These are phyloP conservation scores for Archips crataeganus DNA, from an alignment of 2,888 invertebrate species.

Conservation along the genomic window DNA sequence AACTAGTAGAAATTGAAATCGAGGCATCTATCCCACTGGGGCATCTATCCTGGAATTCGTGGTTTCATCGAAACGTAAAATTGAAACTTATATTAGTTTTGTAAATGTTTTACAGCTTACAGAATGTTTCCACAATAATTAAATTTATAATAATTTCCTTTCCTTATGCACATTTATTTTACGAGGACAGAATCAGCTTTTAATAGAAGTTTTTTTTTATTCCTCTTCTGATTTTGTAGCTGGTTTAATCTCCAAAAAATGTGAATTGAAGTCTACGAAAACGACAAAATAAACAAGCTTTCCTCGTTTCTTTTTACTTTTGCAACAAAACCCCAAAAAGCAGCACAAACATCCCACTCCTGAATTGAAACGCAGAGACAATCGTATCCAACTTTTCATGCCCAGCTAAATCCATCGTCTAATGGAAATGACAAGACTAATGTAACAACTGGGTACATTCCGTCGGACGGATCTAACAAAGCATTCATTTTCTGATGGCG, in stretches of 20 bases:
- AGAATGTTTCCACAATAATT: too few species aligned
- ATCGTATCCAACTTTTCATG: constrained; percentile 67
- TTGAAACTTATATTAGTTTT: too few species aligned
- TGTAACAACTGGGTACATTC: constrained; percentile 81
- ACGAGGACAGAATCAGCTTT: background rate
- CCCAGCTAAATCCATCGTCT: constrained; percentile 62
- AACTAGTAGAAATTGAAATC: too few species aligned
- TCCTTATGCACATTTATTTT: background rate
- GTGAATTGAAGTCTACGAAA: constrained; percentile 8
- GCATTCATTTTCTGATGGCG: constrained; percentile 85
- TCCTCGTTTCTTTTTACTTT: constrained; percentile 28
- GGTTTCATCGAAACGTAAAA: too few species aligned
- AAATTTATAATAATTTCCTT: too few species aligned
- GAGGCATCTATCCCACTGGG: too few species aligned
- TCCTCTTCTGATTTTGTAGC: background rate
- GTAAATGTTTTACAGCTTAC: too few species aligned
- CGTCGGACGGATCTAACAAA: constrained; percentile 79
- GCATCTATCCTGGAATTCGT: too few species aligned
- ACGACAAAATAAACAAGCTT: constrained; percentile 6
- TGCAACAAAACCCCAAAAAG: constrained; percentile 37
- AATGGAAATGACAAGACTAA: constrained; percentile 82
- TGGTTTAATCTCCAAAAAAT: constrained; percentile 8
- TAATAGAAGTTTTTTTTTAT: background rate
- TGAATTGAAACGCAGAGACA: constrained; percentile 66
- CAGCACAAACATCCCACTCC: constrained; percentile 52